These are phyloP conservation scores for Aythya baeri DNA, from an alignment of 2,113 vertebrate species.

Conservation along the genomic window DNA sequence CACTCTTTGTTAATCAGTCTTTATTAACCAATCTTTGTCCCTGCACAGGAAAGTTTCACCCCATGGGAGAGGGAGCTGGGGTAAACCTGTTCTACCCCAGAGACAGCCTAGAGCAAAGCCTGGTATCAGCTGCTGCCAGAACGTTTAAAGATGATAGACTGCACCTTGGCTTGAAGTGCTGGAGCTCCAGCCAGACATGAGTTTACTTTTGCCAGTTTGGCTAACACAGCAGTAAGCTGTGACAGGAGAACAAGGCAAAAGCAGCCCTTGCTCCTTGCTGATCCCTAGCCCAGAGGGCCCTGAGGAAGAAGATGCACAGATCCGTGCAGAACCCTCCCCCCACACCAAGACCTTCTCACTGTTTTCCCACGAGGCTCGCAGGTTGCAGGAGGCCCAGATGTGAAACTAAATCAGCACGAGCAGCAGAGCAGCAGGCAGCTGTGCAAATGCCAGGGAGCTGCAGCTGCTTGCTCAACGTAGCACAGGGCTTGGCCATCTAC, in stretches of 20 bases:
- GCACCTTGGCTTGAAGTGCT: neutral
- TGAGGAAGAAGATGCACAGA: fast-evolving
- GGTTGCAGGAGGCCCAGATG: neutral
- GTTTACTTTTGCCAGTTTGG: neutral
- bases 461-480: neutral
- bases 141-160: neutral
- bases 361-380: fast-evolving
- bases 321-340: neutral
- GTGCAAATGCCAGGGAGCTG: neutral
- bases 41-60: neutral
- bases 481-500: neutral
- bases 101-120: neutral
- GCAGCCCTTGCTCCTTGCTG: neutral
- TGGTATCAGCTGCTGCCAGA: neutral
- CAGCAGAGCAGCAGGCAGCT: neutral
- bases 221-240: fast-evolving
- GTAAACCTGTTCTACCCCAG: neutral
- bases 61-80: neutral
- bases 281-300: fast-evolving
- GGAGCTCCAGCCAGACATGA: neutral
- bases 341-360: fast-evolving
- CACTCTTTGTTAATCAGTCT: too few species aligned
- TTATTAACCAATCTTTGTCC: neutral
- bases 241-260: neutral
- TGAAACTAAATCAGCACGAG: neutral